Base-by-base conservation (phyloP, 2,797 vertebrate species). In the Pelobates cultripes region DNA sequence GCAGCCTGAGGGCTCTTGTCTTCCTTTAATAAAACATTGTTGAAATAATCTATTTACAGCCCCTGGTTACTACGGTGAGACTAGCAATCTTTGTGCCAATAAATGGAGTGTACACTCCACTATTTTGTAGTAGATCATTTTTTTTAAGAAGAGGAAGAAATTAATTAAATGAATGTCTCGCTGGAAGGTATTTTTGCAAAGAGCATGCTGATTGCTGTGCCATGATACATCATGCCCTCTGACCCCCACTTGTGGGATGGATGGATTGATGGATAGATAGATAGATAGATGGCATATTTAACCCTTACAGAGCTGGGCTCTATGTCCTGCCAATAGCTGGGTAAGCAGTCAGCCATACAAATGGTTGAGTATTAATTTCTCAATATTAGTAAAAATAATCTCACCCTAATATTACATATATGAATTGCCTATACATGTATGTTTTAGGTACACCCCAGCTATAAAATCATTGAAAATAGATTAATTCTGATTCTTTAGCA, bases 21-120 rank as follows among this genome's bases (percentile, higher is more conserved):
- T 92, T 91, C 92, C 91, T 94, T 91, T 94, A 97, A 97, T 97
- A 97, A 97, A 97, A 97, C 96, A 97, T 97, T 96, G 95, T 96
- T 94, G 95, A 95, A 96, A 97, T 97, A 95, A 94, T 93, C 93
- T 95, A 95, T 96, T 96, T 96, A 95, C 96, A 96, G 92, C 88
- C 92, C 91, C 91, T 94, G 91, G 92, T 95, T 93, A 93, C 91
- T 94, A 94, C 91, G 88, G 89, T 93, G 90, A 95, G 94, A 95
- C 95, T 93, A 90, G 89, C 90, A 89, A 92, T 94, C 91, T 94
- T 93, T 94, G 91, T 93, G 93, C 90, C 92, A 93, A 93, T 93
- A 94, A 94, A 93, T 94, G 94, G 47, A 51, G 94, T 94, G 92
- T 92, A 91, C 93, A 93, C 93, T 94, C 89, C 88, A 94, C 94